These are phyloP conservation scores for Eurois occulta DNA, from an alignment of 2,888 invertebrate species.

Conservation along the genomic window DNA sequence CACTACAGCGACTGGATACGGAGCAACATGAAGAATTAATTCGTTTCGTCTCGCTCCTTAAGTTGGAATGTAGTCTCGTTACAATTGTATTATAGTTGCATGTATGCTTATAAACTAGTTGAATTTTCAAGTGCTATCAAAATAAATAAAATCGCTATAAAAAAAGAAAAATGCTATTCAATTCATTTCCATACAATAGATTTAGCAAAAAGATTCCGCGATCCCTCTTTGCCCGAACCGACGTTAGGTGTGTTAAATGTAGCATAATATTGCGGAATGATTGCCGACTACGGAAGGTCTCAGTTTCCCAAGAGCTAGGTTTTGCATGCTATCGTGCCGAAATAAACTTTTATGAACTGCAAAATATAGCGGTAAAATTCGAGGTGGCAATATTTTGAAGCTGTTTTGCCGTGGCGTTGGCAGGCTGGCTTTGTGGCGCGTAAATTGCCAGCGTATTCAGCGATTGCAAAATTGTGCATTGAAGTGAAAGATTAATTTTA, in stretches of 20 bases:
- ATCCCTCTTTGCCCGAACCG: constrained; percentile 47
- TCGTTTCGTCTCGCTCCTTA: constrained; percentile 11
- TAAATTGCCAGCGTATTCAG: constrained; percentile 72
- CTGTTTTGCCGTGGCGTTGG: constrained; percentile 70
- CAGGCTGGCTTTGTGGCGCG: constrained; percentile 71
- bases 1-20: constrained; percentile 83
- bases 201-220: constrained; percentile 45
- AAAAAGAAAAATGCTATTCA: constrained; percentile 30
- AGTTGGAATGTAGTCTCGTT: background rate
- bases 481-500: constrained; percentile 63
- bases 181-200: constrained; percentile 52
- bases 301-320: constrained; percentile 67
- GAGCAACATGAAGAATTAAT: constrained; percentile 72
- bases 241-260: constrained; percentile 65
- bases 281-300: constrained; percentile 59
- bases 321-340: constrained; percentile 69
- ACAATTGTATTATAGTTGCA: constrained; percentile 9
- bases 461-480: constrained; percentile 70
- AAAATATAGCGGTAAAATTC: constrained; percentile 70
- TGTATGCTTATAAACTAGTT: background rate
- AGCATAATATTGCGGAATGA: constrained; percentile 64
- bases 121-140: constrained; percentile 1
- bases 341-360: constrained; percentile 75
- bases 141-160: constrained; percentile 56
- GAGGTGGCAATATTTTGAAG: constrained; percentile 70